Base-by-base conservation (phyloP, 2,797 vertebrate species). In the Hippopotamyrus pictus region DNA sequence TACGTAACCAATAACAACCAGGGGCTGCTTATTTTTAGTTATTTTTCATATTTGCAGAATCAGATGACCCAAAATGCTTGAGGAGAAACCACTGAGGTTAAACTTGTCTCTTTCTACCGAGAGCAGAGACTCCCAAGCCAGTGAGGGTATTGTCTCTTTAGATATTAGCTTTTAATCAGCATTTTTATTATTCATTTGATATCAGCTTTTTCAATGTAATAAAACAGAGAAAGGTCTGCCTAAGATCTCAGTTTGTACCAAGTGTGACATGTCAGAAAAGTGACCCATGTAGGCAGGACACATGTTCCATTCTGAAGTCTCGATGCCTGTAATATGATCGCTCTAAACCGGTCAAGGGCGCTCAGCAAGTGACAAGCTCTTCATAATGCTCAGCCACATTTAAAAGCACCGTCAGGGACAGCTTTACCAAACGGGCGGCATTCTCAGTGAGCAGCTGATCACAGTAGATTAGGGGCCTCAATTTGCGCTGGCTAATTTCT, bases 401-500 rank as follows among this genome's bases (percentile, higher is more conserved):
- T 79, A 79, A 14, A n/a, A n/a, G 41, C n/a, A 79, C 37, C 44
- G 41, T 46, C 14, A 79, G 73, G 73, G 73, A 19, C 37, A 44
- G 73, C 37, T 44, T 79, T 4, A 79, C 0, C 12, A 44, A 46
- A 44, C 1, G 73, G 37, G 7, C 1, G 17, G 37, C 8, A n/a
- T 79, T 79, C 73, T 44, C 73, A 46, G 37, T 9, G 37, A 46
- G 86, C 22, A 48, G 29, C 11, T 89, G 73, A 89, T 88, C 89
- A 87, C 33, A 48, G 29, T 17, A 88, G 73, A 89, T 88, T 89
- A 86, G 91, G 86, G 91, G 89, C 73, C 19, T 89, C 91, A 87
- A 92, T 89, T 91, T 90, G 89, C 86, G 12, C 8, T 33, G 88
- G 92, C 91, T 93, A 88, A 92, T 91, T 93, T 93, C 89, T 93